Base-by-base conservation (phyloP, 2,888 invertebrate genomes). In the Phytoseiulus persimilis region DNA sequence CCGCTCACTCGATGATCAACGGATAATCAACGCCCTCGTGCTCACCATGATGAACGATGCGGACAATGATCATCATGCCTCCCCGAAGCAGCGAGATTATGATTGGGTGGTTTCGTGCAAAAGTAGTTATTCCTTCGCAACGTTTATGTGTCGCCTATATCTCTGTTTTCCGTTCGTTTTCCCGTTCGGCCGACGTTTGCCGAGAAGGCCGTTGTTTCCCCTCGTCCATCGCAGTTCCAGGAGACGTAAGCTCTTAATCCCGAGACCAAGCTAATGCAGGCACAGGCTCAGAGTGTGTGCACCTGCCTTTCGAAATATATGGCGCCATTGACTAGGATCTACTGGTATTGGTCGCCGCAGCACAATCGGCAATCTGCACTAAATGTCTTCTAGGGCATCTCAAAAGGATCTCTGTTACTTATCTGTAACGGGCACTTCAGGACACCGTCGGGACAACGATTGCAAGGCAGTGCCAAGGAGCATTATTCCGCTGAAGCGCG, bases 271-370 rank as follows among this genome's bases (percentile, higher is more conserved):
- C 65, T 65, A 65, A 65, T 65, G 11, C 65, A 65, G 65, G 65
- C 65, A 65, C 65, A 65, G 65, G 65, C 65, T 65, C 65, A 65
- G 65, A 65, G 11, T 65, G 65, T 65, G 65, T 65, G 65, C 65
- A 65, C 65, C 65, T 65, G 65, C 65, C 65, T 65, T 65, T 65
- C 65, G 65, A 28, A 65, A 65, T 65, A 65, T 65, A 65, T 65
- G 65, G 65, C 65, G 65, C 65, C 65, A 65, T 65, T 65, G 65
- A 65, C 65, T 65, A 65, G 65, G 65, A 65, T 65, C 65, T 65
- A 65, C 65, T 65, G 65, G 65, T 65, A 65, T 65, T 28, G 65
- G 65, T 28, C 1, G 65, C 65, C 65, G 65, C 65, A 28, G 65
- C 65, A 65, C 65, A 65, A 65, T 65, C 65, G 65, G 65, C 65